Base-by-base conservation (phyloP, 2,888 invertebrate species). In the Chrysodeixis includens region DNA sequence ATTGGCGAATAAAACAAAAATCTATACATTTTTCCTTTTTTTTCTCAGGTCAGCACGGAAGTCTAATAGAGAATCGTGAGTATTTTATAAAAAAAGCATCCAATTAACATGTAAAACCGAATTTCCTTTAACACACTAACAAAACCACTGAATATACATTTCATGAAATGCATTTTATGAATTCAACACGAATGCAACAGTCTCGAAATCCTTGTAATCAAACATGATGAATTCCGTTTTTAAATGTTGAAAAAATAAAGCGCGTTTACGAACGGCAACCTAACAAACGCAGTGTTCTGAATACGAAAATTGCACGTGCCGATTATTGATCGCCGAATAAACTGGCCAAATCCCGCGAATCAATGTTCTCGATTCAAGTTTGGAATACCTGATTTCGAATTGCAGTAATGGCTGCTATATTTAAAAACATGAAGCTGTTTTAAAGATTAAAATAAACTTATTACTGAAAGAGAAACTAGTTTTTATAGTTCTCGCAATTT, bases 31-130 rank as follows among this genome's bases (percentile, higher is more conserved):
- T 14, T 66, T 32, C 51, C 76, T 79, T 79, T 78, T 53, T 71
- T 76, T 79, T 20, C 79, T 49, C 79, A 79, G 79, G 79, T 79
- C 79, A 79, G 22, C 79, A 79, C 49, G 79, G 80, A 79, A 79
- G 80, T 74, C 76, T 76, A 16, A 76, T 80, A 76, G 80, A 79
- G 71, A 80, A 79, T 76, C 79, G 79, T 79, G 65, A 79, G 79
- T 79, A 79, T 69, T 61, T 64, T 26, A 67, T 57, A 62, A 35
- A 62, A 71, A 76, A 59, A 64, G 14, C 59, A 67, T 59, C 56
- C 6, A 56, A 74, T 44, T 71, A 76, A 75, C 67, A 57, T 26
- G 7, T 4, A 58, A 61, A 53, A 46, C 12, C 20, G 9, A 12
- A 0, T 8, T 61, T 26, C 1, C 26, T 60, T 30, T 71, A 67